phyloP scores from a whole-genome alignment of 2,797 vertebrate species.

The Artibeus jamaicensis region DNA sequence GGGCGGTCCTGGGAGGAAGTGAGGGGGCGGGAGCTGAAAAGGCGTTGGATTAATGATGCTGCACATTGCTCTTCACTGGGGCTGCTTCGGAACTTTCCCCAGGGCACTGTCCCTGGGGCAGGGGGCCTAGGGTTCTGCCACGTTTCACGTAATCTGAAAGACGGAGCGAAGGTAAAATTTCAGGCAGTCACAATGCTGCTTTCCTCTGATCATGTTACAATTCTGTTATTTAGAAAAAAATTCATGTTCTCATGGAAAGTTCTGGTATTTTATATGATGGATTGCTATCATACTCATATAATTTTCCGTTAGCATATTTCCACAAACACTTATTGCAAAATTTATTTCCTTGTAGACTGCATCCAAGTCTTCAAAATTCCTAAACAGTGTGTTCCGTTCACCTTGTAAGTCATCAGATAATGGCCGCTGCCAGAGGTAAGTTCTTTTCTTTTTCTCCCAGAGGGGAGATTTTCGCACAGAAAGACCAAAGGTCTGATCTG shows the following conservation, averaged over 20 bases:
- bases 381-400: not conserved
- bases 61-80: not conserved
- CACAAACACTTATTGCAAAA: not conserved
- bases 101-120: not conserved
- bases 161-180: not conserved
- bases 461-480: not conserved
- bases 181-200: not conserved
- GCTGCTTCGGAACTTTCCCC: not conserved
- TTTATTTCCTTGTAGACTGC: not conserved
- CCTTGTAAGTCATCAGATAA: conserved; percentile 43
- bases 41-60: not conserved
- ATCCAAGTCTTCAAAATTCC: not conserved
- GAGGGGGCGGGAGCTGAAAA: not conserved
- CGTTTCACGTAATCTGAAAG: not conserved
- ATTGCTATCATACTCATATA: not conserved
- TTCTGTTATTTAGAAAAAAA: not conserved
- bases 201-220: not conserved
- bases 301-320: not conserved
- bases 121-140: not conserved
- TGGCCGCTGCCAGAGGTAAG: not conserved
- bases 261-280: not conserved
- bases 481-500: conserved; percentile 19
- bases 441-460: not conserved
- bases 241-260: not conserved
- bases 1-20: not conserved